Evolutionary conservation across 2,113 vertebrate species (phyloP).

Genomic region (Sula dactylatra): DNA sequence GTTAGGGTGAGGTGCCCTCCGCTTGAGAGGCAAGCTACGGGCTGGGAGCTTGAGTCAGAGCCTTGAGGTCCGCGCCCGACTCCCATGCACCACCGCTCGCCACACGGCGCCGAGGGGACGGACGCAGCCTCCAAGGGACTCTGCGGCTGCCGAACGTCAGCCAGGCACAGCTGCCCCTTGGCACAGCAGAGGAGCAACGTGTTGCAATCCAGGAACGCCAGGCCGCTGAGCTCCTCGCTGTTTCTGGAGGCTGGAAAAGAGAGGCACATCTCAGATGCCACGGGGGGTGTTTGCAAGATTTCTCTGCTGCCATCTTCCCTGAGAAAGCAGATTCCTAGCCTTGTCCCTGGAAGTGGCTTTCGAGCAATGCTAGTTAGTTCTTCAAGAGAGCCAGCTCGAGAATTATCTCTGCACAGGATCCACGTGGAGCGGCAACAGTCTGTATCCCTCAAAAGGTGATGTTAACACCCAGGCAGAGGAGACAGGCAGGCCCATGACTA

Average conservation of each 20-base stretch:
- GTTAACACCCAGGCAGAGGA: not conserved
- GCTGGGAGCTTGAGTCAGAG: not conserved
- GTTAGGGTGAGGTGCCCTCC: conserved; percentile 70
- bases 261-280: not conserved
- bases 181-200: conserved; percentile 74
- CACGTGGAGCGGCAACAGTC: fast-evolving
- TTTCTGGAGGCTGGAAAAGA: not conserved
- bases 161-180: conserved; percentile 75
- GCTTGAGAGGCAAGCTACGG: conserved; percentile 74
- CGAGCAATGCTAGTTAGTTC: not conserved
- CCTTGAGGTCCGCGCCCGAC: not conserved
- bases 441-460: not conserved
- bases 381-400: not conserved
- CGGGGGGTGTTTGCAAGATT: not conserved
- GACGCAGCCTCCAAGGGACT: not conserved
- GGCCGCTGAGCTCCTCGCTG: conserved; percentile 70
- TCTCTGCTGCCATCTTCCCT: too few species aligned
- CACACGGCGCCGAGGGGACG: fast-evolving
- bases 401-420: not conserved
- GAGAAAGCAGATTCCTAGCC: not conserved
- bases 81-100: conserved; percentile 71
- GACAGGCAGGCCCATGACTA: not conserved
- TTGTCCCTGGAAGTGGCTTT: not conserved
- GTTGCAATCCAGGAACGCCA: conserved; percentile 73
- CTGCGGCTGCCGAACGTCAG: conserved; percentile 71